phyloP scores from a whole-genome alignment of 2,888 invertebrate genomes.

The Adelphocoris suturalis region DNA sequence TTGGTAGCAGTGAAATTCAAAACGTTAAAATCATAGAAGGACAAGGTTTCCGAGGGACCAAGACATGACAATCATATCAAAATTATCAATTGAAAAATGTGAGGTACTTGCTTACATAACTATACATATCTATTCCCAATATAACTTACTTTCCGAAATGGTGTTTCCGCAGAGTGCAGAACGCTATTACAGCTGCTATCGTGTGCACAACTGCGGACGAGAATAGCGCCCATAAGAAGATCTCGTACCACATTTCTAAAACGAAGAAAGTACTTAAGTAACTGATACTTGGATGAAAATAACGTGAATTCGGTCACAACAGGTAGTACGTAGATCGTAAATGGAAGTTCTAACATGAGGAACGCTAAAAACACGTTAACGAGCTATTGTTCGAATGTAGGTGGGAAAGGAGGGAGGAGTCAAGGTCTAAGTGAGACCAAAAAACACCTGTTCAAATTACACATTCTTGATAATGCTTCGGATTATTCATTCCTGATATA shows the following conservation, averaged over 20 bases:
- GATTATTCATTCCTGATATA: background rate
- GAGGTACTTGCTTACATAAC: too few species aligned
- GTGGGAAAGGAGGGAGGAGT: background rate
- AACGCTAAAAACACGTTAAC: background rate
- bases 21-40: too few species aligned
- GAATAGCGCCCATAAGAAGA: conserved; percentile 96
- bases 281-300: background rate
- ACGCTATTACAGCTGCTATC: conserved; percentile 93
- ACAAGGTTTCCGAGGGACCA: too few species aligned
- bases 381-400: background rate
- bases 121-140: too few species aligned
- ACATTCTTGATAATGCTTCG: background rate
- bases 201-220: conserved; percentile 94
- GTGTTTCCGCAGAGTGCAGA: conserved; percentile 94
- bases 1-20: too few species aligned
- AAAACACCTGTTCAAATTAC: background rate
- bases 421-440: background rate
- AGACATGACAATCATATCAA: too few species aligned
- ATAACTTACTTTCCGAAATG: conserved; percentile 87
- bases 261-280: conserved; percentile 17
- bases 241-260: conserved; percentile 97
- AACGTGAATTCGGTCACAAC: background rate
- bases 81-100: too few species aligned
- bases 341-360: background rate
- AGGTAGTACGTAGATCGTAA: background rate